Evolutionary conservation across 2,797 vertebrate genomes (phyloP).

Genomic region (Antennarius maculatus): DNA sequence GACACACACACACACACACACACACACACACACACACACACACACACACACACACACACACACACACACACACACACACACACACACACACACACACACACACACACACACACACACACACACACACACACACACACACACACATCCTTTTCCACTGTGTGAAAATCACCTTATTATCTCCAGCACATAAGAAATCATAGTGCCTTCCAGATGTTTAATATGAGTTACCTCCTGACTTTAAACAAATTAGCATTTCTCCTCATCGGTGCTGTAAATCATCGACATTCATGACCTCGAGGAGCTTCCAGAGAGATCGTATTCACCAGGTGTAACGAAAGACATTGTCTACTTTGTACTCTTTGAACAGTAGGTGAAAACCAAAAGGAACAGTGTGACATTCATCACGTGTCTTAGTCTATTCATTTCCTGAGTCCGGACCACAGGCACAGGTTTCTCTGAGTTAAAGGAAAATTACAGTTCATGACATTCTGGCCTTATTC

Average conservation of each 20-base stretch:
- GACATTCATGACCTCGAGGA: conserved; percentile 45
- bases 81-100: conserved; percentile 26
- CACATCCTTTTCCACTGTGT: conserved; percentile 52
- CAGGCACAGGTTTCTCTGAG: conserved; percentile 14
- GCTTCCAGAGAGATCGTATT: conserved; percentile 54
- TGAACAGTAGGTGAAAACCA: conserved; percentile 54
- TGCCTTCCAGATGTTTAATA: conserved; percentile 80
- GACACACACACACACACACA: conserved; percentile 22
- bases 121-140: conserved; percentile 26
- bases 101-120: conserved; percentile 21
- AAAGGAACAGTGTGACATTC: conserved; percentile 49
- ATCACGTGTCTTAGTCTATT: conserved; percentile 38
- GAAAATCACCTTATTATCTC: conserved; percentile 72
- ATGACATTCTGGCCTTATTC: conserved; percentile 25
- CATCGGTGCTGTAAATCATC: conserved; percentile 64
- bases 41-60: conserved; percentile 24
- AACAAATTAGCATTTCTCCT: conserved; percentile 69
- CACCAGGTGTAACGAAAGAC: conserved; percentile 52
- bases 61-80: conserved; percentile 23
- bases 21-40: conserved; percentile 20
- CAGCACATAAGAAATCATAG: conserved; percentile 70
- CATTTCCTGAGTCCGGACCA: conserved; percentile 29
- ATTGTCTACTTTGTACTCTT: conserved; percentile 29
- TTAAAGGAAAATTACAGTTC: conserved; percentile 33
- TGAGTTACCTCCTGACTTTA: conserved; percentile 72